phyloP scores from a whole-genome alignment of 2,797 vertebrate species.

The Falco peregrinus region DNA sequence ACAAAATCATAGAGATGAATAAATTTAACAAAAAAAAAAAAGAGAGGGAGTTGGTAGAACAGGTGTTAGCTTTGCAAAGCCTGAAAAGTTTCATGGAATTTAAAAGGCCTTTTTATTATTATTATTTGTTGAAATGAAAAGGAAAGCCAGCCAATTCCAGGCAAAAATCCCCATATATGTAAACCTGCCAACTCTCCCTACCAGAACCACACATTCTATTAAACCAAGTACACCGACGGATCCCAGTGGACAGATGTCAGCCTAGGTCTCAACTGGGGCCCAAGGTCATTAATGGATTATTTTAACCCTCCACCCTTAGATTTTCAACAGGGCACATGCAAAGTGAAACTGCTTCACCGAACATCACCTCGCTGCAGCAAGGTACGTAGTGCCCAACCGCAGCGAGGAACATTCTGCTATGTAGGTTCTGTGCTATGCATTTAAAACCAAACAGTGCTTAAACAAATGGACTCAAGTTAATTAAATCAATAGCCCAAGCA shows the following conservation, averaged over 20 bases:
- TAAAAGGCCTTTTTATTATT: not conserved
- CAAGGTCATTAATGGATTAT: not conserved
- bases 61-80: not conserved
- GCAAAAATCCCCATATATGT: not conserved
- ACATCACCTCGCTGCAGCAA: not conserved
- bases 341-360: not conserved
- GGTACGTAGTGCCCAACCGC: not conserved
- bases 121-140: not conserved
- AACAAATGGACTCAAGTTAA: slow-evolving; percentile 63
- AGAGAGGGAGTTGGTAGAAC: not conserved
- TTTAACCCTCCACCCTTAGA: not conserved
- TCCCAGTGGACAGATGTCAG: not conserved
- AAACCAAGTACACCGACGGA: not conserved
- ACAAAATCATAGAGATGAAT: not conserved
- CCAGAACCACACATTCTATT: not conserved
- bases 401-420: not conserved
- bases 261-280: not conserved
- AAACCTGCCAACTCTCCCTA: not conserved
- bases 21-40: not conserved
- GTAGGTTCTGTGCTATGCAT: not conserved
- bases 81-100: not conserved
- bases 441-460: slow-evolving; percentile 33
- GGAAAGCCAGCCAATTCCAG: not conserved
- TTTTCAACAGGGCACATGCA: not conserved
- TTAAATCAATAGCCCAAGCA: slow-evolving; percentile 74